Conservation (phyloP, 64 coral and sea anemone genomes). For the Cladopsammia gracilis region DNA sequence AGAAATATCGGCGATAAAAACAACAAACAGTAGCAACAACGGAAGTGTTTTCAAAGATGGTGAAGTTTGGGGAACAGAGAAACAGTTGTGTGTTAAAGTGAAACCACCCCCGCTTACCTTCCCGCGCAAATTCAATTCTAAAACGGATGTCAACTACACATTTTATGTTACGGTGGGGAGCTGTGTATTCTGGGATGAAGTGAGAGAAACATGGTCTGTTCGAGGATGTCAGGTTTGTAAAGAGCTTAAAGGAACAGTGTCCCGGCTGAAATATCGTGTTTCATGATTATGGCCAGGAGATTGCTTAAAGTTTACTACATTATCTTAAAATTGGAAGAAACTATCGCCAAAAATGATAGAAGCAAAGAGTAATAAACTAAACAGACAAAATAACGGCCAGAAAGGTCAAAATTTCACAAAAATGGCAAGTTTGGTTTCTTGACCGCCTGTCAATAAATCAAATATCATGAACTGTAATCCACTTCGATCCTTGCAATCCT, state of each 20-base stretch:
- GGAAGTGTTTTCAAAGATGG: background rate
- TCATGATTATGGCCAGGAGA: background rate
- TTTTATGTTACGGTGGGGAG: constrained; percentile 19
- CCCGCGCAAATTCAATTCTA: constrained; percentile 49
- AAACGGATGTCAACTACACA: constrained; percentile 72
- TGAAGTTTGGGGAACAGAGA: background rate
- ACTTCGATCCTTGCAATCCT: no score
- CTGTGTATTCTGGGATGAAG: constrained; percentile 77
- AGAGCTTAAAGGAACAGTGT: background rate
- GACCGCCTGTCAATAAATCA: no score
- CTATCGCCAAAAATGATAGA: no score
- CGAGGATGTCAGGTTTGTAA: constrained; percentile 65
- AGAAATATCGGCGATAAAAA: background rate
- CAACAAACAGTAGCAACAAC: background rate
- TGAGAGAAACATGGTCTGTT: constrained; percentile 55
- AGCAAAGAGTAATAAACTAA: no score
- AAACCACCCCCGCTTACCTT: constrained; percentile 73
- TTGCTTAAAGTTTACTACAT: background rate
- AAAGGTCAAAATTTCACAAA: no score
- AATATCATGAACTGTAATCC: no score
- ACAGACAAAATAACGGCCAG: no score
- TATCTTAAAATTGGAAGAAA: no score
- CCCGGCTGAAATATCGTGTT: background rate
- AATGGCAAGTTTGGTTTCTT: no score
- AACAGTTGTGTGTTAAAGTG: constrained; percentile 74